Evolutionary conservation across 2,888 invertebrate species (phyloP).

Genomic region (Anagyrus pseudococci): DNA sequence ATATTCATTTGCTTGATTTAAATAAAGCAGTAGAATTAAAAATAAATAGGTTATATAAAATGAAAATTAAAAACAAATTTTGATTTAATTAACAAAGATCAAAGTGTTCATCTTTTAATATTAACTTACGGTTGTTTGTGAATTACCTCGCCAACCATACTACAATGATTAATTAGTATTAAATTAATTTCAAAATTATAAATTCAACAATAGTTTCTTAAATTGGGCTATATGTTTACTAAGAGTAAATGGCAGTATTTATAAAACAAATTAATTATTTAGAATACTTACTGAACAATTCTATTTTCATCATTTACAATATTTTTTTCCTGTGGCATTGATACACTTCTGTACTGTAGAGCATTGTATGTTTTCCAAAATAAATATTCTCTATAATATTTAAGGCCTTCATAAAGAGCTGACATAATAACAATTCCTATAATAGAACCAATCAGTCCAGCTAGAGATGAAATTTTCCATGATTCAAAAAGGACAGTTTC

Average conservation of each 20-base stretch:
- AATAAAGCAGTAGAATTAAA: not conserved
- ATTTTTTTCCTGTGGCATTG: constrained; percentile 76
- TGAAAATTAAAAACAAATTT: not conserved
- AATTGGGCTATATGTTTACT: too few species aligned
- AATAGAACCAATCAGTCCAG: constrained; percentile 88
- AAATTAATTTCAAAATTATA: constrained; percentile 27
- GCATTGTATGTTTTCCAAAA: constrained; percentile 88
- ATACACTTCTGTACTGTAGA: constrained; percentile 83
- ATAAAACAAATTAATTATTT: not conserved
- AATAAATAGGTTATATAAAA: not conserved
- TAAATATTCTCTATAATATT: constrained; percentile 78
- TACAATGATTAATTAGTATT: too few species aligned
- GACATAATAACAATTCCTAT: constrained; percentile 91
- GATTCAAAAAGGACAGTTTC: constrained; percentile 82
- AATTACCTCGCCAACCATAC: constrained; percentile 75
- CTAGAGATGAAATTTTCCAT: constrained; percentile 78
- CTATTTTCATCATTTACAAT: constrained; percentile 72
- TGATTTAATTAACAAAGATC: not conserved
- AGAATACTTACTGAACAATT: constrained; percentile 77
- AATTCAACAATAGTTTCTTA: not conserved
- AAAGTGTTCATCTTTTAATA: constrained; percentile 2
- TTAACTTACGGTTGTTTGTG: constrained; percentile 76
- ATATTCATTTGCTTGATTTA: not conserved
- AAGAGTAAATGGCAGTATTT: not conserved
- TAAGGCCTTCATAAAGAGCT: constrained; percentile 93